Conservation (phyloP, 1,140 invertebrate species). For the Acromyrmex heyeri region DNA sequence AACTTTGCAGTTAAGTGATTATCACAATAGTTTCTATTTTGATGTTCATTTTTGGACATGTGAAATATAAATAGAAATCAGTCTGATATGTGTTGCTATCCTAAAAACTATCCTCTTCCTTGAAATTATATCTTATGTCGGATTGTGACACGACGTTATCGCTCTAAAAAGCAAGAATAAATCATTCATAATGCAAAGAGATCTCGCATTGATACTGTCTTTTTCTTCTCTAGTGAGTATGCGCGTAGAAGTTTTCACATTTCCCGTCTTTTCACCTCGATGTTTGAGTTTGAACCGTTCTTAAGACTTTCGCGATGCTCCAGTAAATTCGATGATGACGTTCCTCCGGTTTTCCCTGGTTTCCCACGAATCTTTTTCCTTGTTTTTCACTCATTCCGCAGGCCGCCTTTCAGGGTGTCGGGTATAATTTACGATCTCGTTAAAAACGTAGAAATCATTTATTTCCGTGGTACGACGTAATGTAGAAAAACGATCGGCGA, state of each 20-base stretch:
- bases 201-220: conserved; percentile 26
- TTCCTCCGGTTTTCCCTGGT: conserved; percentile 3
- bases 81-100: not conserved
- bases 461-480: conserved; percentile 63
- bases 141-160: conserved; percentile 25
- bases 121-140: not conserved
- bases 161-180: conserved; percentile 36
- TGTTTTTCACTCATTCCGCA: conserved; percentile 61
- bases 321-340: conserved; percentile 56
- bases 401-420: conserved; percentile 50
- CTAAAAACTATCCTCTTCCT: not conserved
- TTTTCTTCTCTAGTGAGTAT: conserved; percentile 7
- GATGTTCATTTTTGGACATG: not conserved
- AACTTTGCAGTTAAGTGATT: not conserved
- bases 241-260: conserved; percentile 44
- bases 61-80: not conserved
- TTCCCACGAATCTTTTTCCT: conserved; percentile 18
- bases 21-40: not conserved
- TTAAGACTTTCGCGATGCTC: conserved; percentile 43
- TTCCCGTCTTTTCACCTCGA: conserved; percentile 57
- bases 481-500: conserved; percentile 44
- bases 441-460: conserved; percentile 73
- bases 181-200: conserved; percentile 53
- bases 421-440: conserved; percentile 74
- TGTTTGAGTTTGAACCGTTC: conserved; percentile 44